Percentiles rank a stretch among this genome's conserved stretches.
phyloP scores from a whole-genome alignment of 2,113 vertebrate species.

The Oreochromis spilurus region DNA sequence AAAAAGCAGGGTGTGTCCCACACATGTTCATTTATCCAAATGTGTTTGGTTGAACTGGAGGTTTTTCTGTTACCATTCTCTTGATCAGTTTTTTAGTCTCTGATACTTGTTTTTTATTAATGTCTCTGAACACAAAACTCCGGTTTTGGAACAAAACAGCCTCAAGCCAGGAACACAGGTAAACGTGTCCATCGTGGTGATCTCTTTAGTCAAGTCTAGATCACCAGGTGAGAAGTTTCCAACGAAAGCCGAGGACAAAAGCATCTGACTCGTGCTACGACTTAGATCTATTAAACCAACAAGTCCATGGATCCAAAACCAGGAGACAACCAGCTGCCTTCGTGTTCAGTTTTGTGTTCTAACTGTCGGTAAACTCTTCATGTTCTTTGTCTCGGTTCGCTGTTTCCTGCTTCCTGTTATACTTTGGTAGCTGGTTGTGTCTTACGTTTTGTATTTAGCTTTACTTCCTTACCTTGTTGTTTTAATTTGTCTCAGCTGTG shows the following conservation, averaged over 20 bases:
- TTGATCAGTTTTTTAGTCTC: not conserved
- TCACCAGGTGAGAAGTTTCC: not conserved
- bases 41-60: not conserved
- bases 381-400: too few species aligned
- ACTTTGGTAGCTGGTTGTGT: too few species aligned
- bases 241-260: not conserved
- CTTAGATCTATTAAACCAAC: not conserved
- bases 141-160: too few species aligned
- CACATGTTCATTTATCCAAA: not conserved
- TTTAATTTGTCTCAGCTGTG: not conserved
- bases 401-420: too few species aligned
- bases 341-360: too few species aligned
- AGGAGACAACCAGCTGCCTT: not conserved
- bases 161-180: too few species aligned
- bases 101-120: not conserved
- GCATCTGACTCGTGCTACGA: not conserved
- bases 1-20: fast-evolving
- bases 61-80: fast-evolving
- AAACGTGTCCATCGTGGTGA: not conserved
- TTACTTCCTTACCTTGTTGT: not conserved
- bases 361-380: too few species aligned
- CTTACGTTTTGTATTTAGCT: too few species aligned
- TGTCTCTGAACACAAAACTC: not conserved
- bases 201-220: not conserved
- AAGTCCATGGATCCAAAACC: not conserved